phyloP scores from a whole-genome alignment of 2,113 vertebrate genomes.

The Pygathrix nemaeus region DNA sequence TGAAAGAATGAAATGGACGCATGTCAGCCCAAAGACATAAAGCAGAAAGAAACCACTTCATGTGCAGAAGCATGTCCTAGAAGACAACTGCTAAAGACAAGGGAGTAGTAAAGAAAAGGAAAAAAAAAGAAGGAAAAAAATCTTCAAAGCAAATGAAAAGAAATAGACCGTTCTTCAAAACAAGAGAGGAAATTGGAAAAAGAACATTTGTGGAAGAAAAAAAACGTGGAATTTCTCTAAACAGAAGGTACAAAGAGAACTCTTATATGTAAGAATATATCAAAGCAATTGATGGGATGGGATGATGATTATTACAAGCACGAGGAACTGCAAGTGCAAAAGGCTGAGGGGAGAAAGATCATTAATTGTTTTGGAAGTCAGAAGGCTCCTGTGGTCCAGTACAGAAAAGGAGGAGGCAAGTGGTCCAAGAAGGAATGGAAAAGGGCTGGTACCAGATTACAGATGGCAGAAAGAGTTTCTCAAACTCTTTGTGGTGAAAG shows the following conservation, averaged over 20 bases:
- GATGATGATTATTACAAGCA: background rate
- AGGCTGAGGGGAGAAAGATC: background rate
- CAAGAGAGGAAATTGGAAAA: background rate
- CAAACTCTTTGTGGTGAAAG: background rate
- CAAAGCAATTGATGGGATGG: background rate
- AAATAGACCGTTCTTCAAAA: constrained; percentile 10
- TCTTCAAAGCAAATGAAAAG: constrained; percentile 15
- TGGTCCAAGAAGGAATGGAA: background rate
- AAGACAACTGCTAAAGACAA: background rate
- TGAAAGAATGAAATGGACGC: background rate
- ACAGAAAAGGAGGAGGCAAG: background rate
- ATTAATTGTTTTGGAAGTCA: background rate
- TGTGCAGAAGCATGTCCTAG: background rate
- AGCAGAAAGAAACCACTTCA: background rate
- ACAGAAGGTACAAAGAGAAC: background rate
- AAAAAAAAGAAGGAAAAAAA: background rate
- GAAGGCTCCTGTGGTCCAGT: too few species aligned
- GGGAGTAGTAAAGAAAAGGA: background rate
- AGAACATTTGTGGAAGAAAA: background rate
- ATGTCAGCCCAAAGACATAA: background rate
- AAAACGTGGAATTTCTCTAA: background rate
- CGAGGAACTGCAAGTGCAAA: background rate
- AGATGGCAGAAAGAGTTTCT: background rate
- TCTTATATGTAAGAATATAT: background rate
- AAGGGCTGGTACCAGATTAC: background rate